These are phyloP conservation scores for Sardina pilchardus DNA, from an alignment of 2,113 vertebrate species.

Conservation along the genomic window DNA sequence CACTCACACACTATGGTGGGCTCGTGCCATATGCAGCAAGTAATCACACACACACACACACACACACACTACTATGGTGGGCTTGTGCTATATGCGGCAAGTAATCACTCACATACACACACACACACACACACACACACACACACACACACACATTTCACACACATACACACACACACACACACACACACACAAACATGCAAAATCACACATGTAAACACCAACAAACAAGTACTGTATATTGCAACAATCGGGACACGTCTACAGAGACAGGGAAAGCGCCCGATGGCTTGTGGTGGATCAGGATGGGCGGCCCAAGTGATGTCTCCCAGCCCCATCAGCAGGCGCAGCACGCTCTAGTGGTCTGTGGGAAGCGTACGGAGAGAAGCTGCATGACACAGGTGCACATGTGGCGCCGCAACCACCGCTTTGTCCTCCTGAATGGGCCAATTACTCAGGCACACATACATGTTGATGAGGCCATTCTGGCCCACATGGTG, in stretches of 20 bases:
- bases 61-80: background rate
- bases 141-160: background rate
- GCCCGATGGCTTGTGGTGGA: background rate
- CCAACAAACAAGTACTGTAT: background rate
- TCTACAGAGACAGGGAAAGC: background rate
- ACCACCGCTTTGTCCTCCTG: background rate
- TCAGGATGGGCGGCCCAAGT: background rate
- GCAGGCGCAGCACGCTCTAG: background rate
- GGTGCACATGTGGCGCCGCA: background rate
- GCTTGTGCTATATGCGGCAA: too few species aligned
- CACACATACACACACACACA: background rate
- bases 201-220: background rate
- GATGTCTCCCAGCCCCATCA: background rate
- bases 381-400: too few species aligned
- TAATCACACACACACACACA: too few species aligned
- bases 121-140: background rate
- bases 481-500: background rate
- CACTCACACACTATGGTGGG: too few species aligned
- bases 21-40: too few species aligned
- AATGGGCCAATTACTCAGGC: slow-evolving; percentile 1
- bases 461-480: background rate
- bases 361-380: background rate
- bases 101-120: background rate
- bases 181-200: background rate
- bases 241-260: too few species aligned